phyloP scores from a whole-genome alignment of 2,888 invertebrate genomes.

The Odontocolon sp. region DNA sequence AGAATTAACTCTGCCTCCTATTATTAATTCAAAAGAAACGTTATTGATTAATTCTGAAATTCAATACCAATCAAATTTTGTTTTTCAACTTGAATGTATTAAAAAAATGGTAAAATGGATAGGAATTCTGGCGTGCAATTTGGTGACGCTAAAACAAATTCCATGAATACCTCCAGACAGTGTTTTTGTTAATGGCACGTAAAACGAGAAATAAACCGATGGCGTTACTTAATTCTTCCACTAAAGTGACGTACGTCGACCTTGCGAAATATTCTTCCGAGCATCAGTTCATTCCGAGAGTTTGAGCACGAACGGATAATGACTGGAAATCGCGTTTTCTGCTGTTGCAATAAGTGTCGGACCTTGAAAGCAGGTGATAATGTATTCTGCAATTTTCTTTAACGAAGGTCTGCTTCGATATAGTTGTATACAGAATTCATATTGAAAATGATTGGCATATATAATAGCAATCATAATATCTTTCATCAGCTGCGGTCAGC shows the following conservation, averaged over 20 bases:
- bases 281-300: not conserved
- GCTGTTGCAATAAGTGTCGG: not conserved
- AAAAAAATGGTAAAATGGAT: no score
- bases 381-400: slow-evolving; percentile 8
- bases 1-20: no score
- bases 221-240: not conserved
- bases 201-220: not conserved
- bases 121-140: no score
- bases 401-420: not conserved
- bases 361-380: slow-evolving; percentile 17
- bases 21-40: no score
- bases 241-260: slow-evolving; percentile 20
- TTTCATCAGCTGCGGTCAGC: not conserved
- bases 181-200: not conserved
- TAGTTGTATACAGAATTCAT: not conserved
- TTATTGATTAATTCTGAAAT: no score
- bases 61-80: no score
- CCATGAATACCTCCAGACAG: not conserved
- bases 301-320: not conserved
- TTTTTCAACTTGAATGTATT: no score
- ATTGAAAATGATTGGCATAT: not conserved
- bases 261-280: slow-evolving; percentile 28
- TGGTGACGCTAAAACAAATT: not conserved
- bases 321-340: not conserved
- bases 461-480: not conserved